Conservation (phyloP, 2,888 invertebrate species). For the Ophion ellenae region DNA sequence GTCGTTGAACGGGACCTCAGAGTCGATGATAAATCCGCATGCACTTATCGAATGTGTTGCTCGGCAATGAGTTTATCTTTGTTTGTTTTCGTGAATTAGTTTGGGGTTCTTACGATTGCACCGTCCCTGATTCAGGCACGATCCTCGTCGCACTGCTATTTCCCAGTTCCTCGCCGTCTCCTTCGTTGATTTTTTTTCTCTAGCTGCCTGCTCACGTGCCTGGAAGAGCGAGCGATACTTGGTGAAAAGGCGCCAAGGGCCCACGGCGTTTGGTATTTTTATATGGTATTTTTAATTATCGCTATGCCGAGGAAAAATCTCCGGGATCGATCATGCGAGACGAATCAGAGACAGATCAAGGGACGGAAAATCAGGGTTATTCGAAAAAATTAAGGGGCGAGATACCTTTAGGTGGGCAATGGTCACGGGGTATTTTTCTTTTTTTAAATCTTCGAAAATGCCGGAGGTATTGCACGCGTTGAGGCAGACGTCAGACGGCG, state of each 20-base stretch:
- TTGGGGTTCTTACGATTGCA: neutral
- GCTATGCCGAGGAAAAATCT: neutral
- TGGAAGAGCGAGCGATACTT: neutral
- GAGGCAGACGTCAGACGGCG: too few relatives aligned
- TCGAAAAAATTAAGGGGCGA: too few relatives aligned
- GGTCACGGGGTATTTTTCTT: too few relatives aligned
- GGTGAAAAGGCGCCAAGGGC: neutral
- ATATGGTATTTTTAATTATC: neutral
- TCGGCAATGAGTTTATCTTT: neutral
- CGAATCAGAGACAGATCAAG: neutral
- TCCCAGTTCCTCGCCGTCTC: neutral
- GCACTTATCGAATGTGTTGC: neutral
- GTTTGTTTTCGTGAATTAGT: neutral
- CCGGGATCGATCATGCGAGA: neutral
- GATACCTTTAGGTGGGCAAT: too few relatives aligned
- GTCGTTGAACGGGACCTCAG: conserved; percentile 14
- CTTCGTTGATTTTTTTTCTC: neutral
- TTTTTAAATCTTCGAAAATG: too few relatives aligned
- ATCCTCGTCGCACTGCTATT: neutral
- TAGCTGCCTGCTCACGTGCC: neutral
- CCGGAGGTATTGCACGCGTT: too few relatives aligned
- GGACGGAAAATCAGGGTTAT: too few relatives aligned
- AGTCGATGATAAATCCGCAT: neutral
- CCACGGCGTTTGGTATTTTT: neutral
- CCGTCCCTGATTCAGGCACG: neutral